phyloP scores from a whole-genome alignment of 1,140 invertebrate species.

The Atta colombica region DNA sequence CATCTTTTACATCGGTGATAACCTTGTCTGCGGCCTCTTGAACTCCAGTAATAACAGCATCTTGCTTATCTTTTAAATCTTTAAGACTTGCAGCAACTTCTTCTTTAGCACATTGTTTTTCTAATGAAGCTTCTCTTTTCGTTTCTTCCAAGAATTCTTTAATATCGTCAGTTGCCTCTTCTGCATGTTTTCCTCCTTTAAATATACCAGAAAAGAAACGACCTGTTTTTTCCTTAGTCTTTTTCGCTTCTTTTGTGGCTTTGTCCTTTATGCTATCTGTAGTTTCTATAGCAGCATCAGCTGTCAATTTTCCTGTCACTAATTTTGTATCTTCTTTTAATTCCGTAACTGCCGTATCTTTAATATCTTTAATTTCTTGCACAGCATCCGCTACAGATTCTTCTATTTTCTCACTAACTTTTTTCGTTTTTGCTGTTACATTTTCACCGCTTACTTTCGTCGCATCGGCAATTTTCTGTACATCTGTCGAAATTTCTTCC shows the following conservation, averaged over 20 bases:
- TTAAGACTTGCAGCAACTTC: conserved; percentile 32
- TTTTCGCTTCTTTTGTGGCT: conserved; percentile 20
- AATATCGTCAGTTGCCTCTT: conserved; percentile 72
- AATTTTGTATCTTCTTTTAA: conserved; percentile 2
- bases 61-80: conserved; percentile 23
- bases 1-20: conserved; percentile 17
- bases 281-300: neutral
- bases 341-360: conserved; percentile 51
- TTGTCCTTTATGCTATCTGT: neutral
- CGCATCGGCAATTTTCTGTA: conserved; percentile 11
- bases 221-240: conserved; percentile 22
- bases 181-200: conserved; percentile 75
- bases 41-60: neutral
- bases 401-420: neutral
- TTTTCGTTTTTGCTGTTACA: neutral
- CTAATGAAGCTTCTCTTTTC: conserved; percentile 68
- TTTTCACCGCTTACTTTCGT: conserved; percentile 18
- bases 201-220: conserved; percentile 73
- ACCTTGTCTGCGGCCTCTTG: conserved; percentile 29
- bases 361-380: conserved; percentile 45
- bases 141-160: conserved; percentile 76
- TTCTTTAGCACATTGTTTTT: conserved; percentile 60
- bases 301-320: neutral
- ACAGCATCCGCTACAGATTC: conserved; percentile 17
- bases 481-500: conserved; percentile 38